A percentile compares a stretch with the other conserved stretches of the same genome.
Conservation (phyloP, 2,113 vertebrate genomes). For the Puffinus mauretanicus region DNA sequence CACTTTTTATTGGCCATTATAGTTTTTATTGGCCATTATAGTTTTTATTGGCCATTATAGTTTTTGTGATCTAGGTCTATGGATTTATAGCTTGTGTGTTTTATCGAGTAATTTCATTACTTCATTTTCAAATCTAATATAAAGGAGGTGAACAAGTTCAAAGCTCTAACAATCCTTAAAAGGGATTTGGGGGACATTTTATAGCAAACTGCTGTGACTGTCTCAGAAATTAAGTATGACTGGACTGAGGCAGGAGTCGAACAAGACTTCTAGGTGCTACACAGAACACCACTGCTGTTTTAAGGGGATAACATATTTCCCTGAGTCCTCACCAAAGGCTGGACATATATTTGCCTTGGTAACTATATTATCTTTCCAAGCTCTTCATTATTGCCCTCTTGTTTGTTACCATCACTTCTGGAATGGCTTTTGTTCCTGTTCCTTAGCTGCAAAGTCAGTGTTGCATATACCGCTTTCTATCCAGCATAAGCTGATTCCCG, state of each 20-base stretch:
- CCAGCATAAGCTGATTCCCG: neutral
- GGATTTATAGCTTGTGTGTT: neutral
- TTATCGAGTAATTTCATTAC: neutral
- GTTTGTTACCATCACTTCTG: neutral
- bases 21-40: neutral
- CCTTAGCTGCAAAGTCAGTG: neutral
- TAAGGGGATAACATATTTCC: neutral
- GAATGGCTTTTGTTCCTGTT: neutral
- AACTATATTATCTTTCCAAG: neutral
- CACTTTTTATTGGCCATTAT: neutral
- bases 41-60: neutral
- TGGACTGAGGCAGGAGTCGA: neutral
- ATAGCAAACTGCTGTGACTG: neutral
- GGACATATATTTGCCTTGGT: neutral
- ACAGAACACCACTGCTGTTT: neutral
- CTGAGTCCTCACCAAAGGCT: neutral
- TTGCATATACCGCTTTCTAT: neutral
- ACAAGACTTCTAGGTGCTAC: neutral
- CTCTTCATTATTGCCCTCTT: neutral
- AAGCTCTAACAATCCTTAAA: neutral
- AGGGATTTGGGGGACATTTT: neutral
- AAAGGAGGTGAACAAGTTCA: neutral
- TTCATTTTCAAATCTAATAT: neutral
- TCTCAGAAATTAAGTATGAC: neutral
- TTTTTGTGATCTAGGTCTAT: neutral